Base-by-base conservation (phyloP, 2,797 vertebrate species). In the Meda fulgida region DNA sequence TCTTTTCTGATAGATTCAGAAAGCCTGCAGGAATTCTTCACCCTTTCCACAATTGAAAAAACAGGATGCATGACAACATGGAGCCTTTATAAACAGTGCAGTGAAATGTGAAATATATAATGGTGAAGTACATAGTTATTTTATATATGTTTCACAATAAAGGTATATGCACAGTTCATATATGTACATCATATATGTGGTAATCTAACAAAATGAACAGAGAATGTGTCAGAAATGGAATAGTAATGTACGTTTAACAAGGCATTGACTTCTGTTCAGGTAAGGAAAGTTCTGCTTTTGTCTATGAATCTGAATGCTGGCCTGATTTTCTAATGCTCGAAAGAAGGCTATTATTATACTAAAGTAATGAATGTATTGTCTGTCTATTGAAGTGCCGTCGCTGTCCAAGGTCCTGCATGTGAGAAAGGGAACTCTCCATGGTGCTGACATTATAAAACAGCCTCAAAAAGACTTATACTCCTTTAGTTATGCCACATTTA, bases 361-460 rank as follows among this genome's bases (percentile, higher is more conserved):
- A 48, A 40, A 34, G 2, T n/a, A 16, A 19, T 16, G 23, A 38
- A 43, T 43, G n/a, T 18, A 11, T 55, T 34, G 38, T 72, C 3
- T 5, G 43, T 14, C 3, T 80, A 13, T 36, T 55, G 16, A 46
- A n/a, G n/a, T n/a, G 1, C 58, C 0, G 14, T 14, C n/a, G 31
- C 71, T 83, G 71, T 66, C 71, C 71, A 66, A 21, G 81, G 81
- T 76, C 58, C 81, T 76, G 81, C 9, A 13, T 8, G 23, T 38
- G 53, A n/a, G 26, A 4, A 18, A 0, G 31, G 34, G 58, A 75
- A 29, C 81, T 82, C 38, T 82, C 80, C 40, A 0, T 65, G 38
- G 69, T 72, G 7, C 70, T 83, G 81, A 65, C 5, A 38, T 48
- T 7, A 83, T 18, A 83, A 23, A 66, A 26, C 71, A 8, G 40